phyloP scores from a whole-genome alignment of 2,113 vertebrate genomes.

The Ctenodactylus gundi region DNA sequence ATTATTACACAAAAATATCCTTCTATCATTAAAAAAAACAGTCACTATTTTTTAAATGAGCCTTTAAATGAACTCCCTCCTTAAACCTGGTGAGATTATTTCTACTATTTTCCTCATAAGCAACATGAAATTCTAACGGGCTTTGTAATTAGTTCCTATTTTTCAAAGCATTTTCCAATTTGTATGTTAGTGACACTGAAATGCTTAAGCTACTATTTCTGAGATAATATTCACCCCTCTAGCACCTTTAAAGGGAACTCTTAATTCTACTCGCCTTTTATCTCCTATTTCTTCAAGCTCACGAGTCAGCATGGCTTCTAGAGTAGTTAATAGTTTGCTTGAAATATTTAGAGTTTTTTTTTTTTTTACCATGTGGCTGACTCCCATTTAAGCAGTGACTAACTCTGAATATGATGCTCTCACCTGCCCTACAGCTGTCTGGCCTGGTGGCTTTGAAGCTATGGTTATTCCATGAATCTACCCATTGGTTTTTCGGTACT shows the following conservation, averaged over 20 bases:
- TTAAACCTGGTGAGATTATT: slow-evolving; percentile 63
- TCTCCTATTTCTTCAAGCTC: slow-evolving; percentile 56
- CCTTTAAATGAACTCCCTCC: slow-evolving; percentile 52
- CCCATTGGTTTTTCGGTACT: neutral
- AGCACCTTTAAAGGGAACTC: slow-evolving; percentile 48
- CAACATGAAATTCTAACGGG: slow-evolving; percentile 64
- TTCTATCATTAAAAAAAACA: slow-evolving; percentile 48
- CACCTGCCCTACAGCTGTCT: neutral
- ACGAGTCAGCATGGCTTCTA: slow-evolving; percentile 39
- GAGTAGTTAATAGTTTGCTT: slow-evolving; percentile 40
- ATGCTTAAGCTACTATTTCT: slow-evolving; percentile 59
- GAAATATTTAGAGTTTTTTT: slow-evolving; percentile 18
- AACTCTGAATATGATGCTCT: neutral
- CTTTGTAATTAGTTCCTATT: slow-evolving; percentile 67
- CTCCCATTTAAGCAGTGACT: slow-evolving; percentile 14
- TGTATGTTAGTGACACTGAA: slow-evolving; percentile 62
- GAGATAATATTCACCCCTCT: slow-evolving; percentile 40
- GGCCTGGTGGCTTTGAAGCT: neutral
- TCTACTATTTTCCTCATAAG: slow-evolving; percentile 54
- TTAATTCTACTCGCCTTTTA: slow-evolving; percentile 53
- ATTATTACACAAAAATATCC: slow-evolving; percentile 64
- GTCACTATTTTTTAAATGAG: slow-evolving; percentile 48
- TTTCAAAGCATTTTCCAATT: slow-evolving; percentile 68
- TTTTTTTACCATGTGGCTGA: neutral
- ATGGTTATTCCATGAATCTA: neutral